A percentile compares a stretch with the other conserved stretches of the same genome.
phyloP scores from a whole-genome alignment of 2,797 vertebrate genomes.

The Dendrocincla fuliginosa region DNA sequence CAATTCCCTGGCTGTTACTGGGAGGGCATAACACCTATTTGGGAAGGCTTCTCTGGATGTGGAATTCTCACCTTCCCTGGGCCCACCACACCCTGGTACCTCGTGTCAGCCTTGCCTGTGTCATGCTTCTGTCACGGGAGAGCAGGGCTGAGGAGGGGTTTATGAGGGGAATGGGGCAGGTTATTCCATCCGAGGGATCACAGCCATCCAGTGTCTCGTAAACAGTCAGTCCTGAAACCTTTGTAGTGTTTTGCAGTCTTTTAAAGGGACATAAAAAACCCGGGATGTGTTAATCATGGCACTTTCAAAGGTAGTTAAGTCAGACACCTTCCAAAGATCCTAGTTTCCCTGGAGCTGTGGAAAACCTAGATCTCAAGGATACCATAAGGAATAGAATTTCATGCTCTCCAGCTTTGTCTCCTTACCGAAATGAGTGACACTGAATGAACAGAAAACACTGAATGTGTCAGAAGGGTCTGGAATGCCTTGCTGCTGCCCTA shows the following conservation, averaged over 20 bases:
- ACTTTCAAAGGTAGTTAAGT: not conserved
- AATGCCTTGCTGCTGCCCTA: not conserved
- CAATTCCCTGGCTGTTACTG: not conserved
- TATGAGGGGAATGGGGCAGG: not conserved
- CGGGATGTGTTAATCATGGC: not conserved
- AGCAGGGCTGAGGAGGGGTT: not conserved
- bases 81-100: not conserved
- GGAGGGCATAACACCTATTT: not conserved
- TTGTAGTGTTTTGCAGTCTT: not conserved
- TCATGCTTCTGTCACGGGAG: not conserved
- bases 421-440: not conserved
- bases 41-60: not conserved
- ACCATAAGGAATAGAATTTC: not conserved
- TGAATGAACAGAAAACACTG: not conserved
- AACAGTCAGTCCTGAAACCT: not conserved
- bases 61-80: not conserved
- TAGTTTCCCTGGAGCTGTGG: not conserved
- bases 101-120: rapidly evolving
- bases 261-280: not conserved
- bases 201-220: not conserved
- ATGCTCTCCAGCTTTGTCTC: not conserved
- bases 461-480: not conserved
- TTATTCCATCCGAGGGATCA: not conserved
- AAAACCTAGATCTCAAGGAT: not conserved
- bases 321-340: not conserved